Conservation (phyloP, 1,140 invertebrate genomes). For the Sarcophaga peregrina region DNA sequence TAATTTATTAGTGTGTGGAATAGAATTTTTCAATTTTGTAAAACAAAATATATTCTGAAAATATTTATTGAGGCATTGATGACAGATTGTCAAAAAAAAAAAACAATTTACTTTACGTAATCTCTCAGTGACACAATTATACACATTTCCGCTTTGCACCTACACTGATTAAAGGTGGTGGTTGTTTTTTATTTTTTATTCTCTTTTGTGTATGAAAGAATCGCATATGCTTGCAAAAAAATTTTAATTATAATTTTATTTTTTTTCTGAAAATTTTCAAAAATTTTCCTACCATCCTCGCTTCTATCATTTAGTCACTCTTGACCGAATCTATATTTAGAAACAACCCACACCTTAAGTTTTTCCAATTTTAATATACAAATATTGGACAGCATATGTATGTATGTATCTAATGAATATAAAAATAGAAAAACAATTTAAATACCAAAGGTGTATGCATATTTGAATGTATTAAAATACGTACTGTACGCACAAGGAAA, state of each 20-base stretch:
- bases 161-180: not conserved
- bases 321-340: conserved; percentile 24
- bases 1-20: not conserved
- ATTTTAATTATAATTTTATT: too few relatives aligned
- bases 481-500: not conserved
- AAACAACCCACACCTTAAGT: conserved; percentile 32
- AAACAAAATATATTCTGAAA: too few relatives aligned
- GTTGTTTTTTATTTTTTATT: not conserved
- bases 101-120: not conserved
- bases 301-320: not conserved
- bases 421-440: too few relatives aligned
- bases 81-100: too few relatives aligned
- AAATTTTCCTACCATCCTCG: not conserved
- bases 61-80: too few relatives aligned
- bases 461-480: not conserved
- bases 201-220: not conserved
- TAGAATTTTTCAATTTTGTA: too few relatives aligned
- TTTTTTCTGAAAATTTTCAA: not conserved
- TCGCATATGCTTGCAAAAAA: not conserved
- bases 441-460: not conserved
- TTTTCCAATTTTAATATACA: not conserved
- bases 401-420: too few relatives aligned
- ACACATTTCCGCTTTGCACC: not conserved
- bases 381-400: not conserved
- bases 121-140: not conserved